Evolutionary conservation across 2,888 invertebrate species (phyloP).

Genomic region (Trachelus tabidus): DNA sequence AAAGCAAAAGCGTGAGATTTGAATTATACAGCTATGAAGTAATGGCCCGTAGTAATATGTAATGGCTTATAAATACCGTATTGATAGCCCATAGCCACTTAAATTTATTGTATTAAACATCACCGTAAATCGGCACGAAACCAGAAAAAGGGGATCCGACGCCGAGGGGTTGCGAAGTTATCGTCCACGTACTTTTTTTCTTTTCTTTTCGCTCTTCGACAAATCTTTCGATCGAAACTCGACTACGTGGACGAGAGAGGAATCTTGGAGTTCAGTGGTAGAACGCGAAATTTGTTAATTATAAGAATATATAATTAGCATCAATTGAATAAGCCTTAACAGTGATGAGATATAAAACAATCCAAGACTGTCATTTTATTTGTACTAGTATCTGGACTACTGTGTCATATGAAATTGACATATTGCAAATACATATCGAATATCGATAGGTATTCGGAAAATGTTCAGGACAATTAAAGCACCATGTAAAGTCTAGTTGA

Average conservation of each 20-base stretch:
- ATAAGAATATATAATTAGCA: no score
- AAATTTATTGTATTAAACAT: conserved; percentile 15
- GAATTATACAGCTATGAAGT: conserved; percentile 5
- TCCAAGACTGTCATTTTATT: not conserved
- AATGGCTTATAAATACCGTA: conserved; percentile 26
- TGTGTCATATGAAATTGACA: not conserved
- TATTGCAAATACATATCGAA: not conserved
- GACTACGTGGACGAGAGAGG: not conserved
- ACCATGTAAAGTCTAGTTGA: not conserved
- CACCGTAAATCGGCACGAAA: conserved; percentile 10
- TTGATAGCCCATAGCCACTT: conserved; percentile 22
- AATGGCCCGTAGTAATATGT: conserved; percentile 23
- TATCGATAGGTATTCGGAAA: not conserved
- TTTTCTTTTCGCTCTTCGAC: not conserved
- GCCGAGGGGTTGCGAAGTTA: not conserved
- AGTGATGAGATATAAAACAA: not conserved
- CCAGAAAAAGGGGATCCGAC: not conserved
- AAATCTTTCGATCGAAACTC: not conserved
- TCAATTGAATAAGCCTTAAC: not conserved
- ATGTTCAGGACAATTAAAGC: not conserved
- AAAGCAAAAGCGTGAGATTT: not conserved
- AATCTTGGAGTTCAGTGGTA: not conserved
- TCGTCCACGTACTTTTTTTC: not conserved
- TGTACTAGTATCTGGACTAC: not conserved
- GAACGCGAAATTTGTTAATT: not conserved